phyloP scores from a whole-genome alignment of 2,797 vertebrate species.

The Cossypha niveicapilla region DNA sequence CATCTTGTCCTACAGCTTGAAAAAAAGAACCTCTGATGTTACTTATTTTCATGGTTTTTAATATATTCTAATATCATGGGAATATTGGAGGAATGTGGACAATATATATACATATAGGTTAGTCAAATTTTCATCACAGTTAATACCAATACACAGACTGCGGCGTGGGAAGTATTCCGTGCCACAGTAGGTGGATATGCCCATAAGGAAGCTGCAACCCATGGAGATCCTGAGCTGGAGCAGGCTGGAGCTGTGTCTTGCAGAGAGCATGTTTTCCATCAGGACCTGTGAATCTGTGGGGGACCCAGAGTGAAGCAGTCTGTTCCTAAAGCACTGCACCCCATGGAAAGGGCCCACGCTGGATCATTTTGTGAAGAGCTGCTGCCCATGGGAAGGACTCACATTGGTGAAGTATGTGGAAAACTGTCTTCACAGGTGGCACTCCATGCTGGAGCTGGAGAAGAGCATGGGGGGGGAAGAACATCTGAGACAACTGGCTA shows the following conservation, averaged over 20 bases:
- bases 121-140: background rate
- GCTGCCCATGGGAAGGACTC: background rate
- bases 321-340: rapidly evolving
- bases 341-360: background rate
- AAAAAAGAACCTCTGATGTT: background rate
- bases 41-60: background rate
- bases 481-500: rapidly evolving
- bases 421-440: background rate
- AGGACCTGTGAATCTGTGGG: rapidly evolving
- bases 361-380: background rate
- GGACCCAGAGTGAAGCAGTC: rapidly evolving
- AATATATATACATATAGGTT: background rate
- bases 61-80: background rate
- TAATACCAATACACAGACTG: background rate
- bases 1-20: background rate
- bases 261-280: background rate
- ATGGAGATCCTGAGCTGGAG: rapidly evolving
- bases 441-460: rapidly evolving
- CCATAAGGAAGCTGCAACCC: background rate
- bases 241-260: background rate
- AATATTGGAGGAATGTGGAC: background rate
- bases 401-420: rapidly evolving
- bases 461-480: background rate
- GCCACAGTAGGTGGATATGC: background rate
- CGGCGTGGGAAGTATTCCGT: background rate